phyloP scores from a whole-genome alignment of 1,140 invertebrate species.

The Cephus cinctus region DNA sequence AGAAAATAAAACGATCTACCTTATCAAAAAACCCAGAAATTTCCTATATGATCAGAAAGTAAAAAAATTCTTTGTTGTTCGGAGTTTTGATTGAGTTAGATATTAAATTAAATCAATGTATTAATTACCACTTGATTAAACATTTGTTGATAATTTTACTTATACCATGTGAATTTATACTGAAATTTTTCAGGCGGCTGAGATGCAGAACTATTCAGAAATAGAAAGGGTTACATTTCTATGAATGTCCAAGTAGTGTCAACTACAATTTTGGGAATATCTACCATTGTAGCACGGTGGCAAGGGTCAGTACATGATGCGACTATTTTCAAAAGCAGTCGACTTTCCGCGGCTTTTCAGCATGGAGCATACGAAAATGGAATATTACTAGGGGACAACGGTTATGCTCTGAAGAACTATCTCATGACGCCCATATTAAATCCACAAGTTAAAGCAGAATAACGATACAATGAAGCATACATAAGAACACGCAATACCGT shows the following conservation, averaged over 20 bases:
- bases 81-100: too few relatives aligned
- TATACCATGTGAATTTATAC: too few relatives aligned
- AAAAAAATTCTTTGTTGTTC: too few relatives aligned
- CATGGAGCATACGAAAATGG: conserved; percentile 24
- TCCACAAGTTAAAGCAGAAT: conserved; percentile 26
- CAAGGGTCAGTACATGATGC: conserved; percentile 37
- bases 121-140: too few relatives aligned
- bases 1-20: too few relatives aligned
- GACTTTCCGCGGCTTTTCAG: conserved; percentile 20
- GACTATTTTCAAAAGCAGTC: conserved; percentile 36
- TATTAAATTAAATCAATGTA: too few relatives aligned
- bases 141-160: too few relatives aligned
- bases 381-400: conserved; percentile 36
- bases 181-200: conserved; percentile 34
- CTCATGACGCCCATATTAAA: conserved; percentile 31
- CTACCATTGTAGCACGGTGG: conserved; percentile 44
- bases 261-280: conserved; percentile 36
- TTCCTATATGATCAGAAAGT: too few relatives aligned
- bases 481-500: conserved; percentile 44
- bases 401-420: conserved; percentile 25
- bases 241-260: conserved; percentile 46
- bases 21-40: too few relatives aligned
- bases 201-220: conserved; percentile 45
- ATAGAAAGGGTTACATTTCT: conserved; percentile 49
- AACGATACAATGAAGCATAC: conserved; percentile 45